phyloP scores from a whole-genome alignment of 1,140 invertebrate genomes.

The Solenopsis fugax region DNA sequence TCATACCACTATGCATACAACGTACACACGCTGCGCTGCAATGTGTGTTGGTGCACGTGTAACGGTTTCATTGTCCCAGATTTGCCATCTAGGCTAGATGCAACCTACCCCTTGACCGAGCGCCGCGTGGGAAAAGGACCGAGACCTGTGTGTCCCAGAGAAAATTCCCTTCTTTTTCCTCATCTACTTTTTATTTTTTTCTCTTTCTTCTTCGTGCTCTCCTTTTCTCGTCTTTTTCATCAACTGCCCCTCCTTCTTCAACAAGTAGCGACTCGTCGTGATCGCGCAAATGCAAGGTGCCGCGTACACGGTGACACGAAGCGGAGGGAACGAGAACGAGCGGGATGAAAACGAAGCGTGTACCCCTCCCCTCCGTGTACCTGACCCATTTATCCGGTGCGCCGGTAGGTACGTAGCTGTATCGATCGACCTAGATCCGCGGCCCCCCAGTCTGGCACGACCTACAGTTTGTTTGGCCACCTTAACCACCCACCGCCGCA shows the following conservation, averaged over 20 bases:
- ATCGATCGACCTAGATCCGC: constrained; percentile 86
- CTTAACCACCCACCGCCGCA: constrained; percentile 68
- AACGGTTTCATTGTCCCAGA: constrained; percentile 84
- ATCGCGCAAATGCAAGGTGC: constrained; percentile 51
- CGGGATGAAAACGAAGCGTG: constrained; percentile 77
- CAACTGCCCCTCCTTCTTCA: constrained; percentile 67
- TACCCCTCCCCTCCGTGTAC: constrained; percentile 76
- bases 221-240: neutral
- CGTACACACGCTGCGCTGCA: constrained; percentile 45
- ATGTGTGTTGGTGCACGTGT: constrained; percentile 82
- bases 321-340: constrained; percentile 45
- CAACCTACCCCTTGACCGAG: constrained; percentile 75
- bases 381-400: constrained; percentile 82
- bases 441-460: constrained; percentile 83
- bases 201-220: too few species aligned
- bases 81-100: constrained; percentile 77
- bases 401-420: constrained; percentile 83
- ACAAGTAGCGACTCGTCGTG: constrained; percentile 77
- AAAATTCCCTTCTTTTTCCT: constrained; percentile 30
- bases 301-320: constrained; percentile 1
- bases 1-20: neutral
- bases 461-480: constrained; percentile 82
- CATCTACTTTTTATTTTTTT: neutral
- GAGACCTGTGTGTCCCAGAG: constrained; percentile 26
- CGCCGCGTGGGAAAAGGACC: constrained; percentile 43